These are phyloP conservation scores for Amiota mariae DNA, from an alignment of 2,888 invertebrate genomes.

Conservation along the genomic window DNA sequence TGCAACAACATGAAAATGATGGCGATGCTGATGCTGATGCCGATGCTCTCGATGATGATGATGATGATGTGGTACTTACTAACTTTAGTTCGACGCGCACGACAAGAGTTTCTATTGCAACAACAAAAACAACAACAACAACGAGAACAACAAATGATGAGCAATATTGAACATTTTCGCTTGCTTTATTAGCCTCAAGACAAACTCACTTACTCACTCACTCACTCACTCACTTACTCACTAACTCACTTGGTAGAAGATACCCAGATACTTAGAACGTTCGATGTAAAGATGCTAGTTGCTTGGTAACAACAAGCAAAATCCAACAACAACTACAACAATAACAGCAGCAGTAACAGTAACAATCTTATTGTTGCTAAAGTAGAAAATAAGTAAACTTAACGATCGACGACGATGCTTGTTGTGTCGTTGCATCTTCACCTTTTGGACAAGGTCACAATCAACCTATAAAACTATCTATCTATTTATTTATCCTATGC, in stretches of 20 bases:
- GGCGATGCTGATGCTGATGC: background rate
- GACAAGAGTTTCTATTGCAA: background rate
- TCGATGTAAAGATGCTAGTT: background rate
- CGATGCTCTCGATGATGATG: background rate
- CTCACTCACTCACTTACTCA: background rate
- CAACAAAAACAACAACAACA: conserved; percentile 16
- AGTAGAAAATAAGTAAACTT: background rate
- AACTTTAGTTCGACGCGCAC: background rate
- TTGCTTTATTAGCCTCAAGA: conserved; percentile 24
- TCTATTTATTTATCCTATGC: no score
- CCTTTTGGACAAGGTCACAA: conserved; percentile 19
- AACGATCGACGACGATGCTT: no score
- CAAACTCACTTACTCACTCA: background rate
- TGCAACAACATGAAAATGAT: conserved; percentile 24
- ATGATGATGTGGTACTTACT: conserved; percentile 6
- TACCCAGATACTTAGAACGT: background rate
- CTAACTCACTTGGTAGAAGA: background rate
- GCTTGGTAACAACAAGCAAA: background rate
- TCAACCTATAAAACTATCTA: no score
- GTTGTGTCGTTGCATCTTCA: conserved; percentile 19
- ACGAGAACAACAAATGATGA: conserved; percentile 25
- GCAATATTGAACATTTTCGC: background rate
- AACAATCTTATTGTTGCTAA: background rate
- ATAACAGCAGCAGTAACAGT: background rate
- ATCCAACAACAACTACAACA: background rate